Conservation (phyloP, 2,797 vertebrate genomes). For the Miichthys miiuy region DNA sequence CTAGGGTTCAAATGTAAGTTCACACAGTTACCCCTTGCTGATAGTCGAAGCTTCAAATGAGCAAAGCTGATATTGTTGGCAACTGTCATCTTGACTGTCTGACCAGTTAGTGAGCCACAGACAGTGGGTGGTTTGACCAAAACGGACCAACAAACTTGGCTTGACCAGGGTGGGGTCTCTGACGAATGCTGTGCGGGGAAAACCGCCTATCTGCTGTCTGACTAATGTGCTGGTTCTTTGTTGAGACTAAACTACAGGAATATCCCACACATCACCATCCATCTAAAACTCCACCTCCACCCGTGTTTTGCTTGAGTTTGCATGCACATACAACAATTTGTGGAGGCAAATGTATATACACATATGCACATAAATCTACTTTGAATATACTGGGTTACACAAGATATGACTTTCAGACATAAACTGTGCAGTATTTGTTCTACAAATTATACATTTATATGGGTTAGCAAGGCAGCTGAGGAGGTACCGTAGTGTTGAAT, state of each 20-base stretch:
- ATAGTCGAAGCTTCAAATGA: conserved; percentile 24
- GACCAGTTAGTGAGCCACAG: conserved; percentile 32
- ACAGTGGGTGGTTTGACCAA: conserved; percentile 53
- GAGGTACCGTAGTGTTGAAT: conserved; percentile 33
- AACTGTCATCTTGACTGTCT: conserved; percentile 37
- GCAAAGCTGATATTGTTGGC: conserved; percentile 48
- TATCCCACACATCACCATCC: conserved; percentile 54
- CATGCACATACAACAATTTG: conserved; percentile 42
- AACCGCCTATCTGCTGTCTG: conserved; percentile 63
- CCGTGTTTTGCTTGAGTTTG: conserved; percentile 28
- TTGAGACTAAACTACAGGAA: conserved; percentile 53
- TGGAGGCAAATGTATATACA: conserved; percentile 46
- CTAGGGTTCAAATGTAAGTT: conserved; percentile 34
- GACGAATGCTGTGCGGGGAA: conserved; percentile 48
- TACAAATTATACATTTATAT: conserved; percentile 55
- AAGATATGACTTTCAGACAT: conserved; percentile 64
- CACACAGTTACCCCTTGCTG: conserved; percentile 25
- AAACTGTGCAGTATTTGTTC: conserved; percentile 55
- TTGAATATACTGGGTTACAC: conserved; percentile 48
- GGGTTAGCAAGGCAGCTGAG: conserved; percentile 23
- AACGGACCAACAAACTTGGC: conserved; percentile 58
- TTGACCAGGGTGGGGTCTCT: conserved; percentile 59
- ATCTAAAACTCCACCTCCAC: conserved; percentile 44
- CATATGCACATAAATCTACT: conserved; percentile 57
- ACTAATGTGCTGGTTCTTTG: conserved; percentile 58